These are phyloP conservation scores for Scylla paramamosain DNA, from an alignment of 1,140 invertebrate genomes.

Conservation along the genomic window DNA sequence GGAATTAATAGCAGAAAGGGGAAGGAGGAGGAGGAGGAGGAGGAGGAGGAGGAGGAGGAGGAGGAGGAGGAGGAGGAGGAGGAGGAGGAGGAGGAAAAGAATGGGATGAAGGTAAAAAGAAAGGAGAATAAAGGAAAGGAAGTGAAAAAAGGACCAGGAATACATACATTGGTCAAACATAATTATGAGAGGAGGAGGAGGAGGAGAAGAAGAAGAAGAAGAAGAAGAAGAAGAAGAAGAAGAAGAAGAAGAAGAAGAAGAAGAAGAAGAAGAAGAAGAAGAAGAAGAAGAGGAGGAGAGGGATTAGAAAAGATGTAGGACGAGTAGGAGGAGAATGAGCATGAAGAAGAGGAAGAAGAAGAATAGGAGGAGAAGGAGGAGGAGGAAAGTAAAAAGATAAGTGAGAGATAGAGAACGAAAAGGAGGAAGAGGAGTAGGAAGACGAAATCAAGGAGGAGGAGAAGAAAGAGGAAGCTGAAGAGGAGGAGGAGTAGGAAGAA, in stretches of 20 bases:
- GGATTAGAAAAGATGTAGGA: neutral
- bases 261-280: neutral
- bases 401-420: too few species aligned
- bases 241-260: neutral
- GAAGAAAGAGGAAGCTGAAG: too few species aligned
- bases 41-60: neutral
- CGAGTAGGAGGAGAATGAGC: too few species aligned
- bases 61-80: neutral
- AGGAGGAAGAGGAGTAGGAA: too few species aligned
- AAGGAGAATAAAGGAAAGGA: neutral
- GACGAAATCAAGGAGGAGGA: too few species aligned
- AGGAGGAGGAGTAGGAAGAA: too few species aligned
- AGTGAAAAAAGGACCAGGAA: neutral
- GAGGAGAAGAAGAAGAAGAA: too few species aligned
- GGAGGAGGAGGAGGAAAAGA: neutral
- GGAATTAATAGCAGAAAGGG: neutral
- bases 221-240: neutral
- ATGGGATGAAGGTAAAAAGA: neutral
- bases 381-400: too few species aligned
- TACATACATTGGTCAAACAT: neutral
- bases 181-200: neutral
- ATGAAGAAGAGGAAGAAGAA: too few species aligned
- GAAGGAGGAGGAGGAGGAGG: too few species aligned
- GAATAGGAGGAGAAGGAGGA: too few species aligned
- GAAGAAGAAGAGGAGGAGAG: neutral